These are phyloP conservation scores for Pterophyllum scalare DNA, from an alignment of 2,113 vertebrate genomes.

Conservation along the genomic window DNA sequence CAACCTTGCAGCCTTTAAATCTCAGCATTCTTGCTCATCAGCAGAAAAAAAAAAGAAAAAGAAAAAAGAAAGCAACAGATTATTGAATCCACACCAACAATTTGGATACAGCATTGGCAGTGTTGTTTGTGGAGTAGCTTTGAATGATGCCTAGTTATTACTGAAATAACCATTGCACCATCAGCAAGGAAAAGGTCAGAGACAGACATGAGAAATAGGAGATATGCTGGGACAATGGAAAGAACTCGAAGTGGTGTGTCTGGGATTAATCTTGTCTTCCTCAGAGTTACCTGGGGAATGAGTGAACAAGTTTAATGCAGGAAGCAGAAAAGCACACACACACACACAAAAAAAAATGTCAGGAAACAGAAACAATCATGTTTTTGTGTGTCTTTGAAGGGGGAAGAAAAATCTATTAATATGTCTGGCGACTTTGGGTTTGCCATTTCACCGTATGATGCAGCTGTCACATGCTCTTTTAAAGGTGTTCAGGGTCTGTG, in stretches of 20 bases:
- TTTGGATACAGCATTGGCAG: neutral
- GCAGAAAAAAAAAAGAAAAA: constrained; percentile 21
- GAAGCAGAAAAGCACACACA: neutral
- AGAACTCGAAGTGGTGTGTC: constrained; percentile 8
- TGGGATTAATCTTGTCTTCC: constrained; percentile 49
- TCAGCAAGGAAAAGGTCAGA: constrained; percentile 44
- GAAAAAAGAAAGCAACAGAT: neutral
- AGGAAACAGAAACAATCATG: neutral
- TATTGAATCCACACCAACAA: constrained; percentile 17
- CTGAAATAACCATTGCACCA: constrained; percentile 41
- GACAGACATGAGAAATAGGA: constrained; percentile 27
- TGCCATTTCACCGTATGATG: constrained; percentile 25
- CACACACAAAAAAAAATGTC: neutral
- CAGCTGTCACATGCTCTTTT: constrained; percentile 47
- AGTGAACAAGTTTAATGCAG: constrained; percentile 38
- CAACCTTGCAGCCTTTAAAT: constrained; percentile 45
- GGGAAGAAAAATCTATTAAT: constrained; percentile 4
- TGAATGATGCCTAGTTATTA: constrained; percentile 42
- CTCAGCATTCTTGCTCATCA: constrained; percentile 36
- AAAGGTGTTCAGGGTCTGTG: constrained; percentile 32
- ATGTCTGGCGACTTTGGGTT: neutral
- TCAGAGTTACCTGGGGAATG: constrained; percentile 28
- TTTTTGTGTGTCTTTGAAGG: constrained; percentile 15
- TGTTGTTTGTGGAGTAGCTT: constrained; percentile 13
- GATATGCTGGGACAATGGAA: constrained; percentile 2